Evolutionary conservation across 2,113 vertebrate genomes (phyloP).

Genomic region (Toxotes chatareus): DNA sequence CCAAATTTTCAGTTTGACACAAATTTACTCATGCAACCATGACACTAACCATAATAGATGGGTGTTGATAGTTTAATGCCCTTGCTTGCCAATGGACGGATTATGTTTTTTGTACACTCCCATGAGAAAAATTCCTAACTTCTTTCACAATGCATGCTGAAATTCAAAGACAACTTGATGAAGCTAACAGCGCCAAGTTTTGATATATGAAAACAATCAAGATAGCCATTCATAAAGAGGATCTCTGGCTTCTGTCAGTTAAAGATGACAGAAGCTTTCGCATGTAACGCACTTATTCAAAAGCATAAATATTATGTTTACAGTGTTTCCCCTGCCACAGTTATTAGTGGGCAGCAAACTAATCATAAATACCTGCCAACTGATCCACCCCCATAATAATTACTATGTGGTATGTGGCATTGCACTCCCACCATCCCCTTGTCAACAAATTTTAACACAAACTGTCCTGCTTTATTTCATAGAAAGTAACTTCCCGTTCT

Average conservation of each 20-base stretch:
- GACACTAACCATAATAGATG: constrained; percentile 72
- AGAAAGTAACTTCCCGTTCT: constrained; percentile 77
- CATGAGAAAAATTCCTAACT: constrained; percentile 67
- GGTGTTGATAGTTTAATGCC: constrained; percentile 68
- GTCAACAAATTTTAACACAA: constrained; percentile 69
- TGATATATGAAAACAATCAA: constrained; percentile 33
- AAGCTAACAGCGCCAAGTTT: constrained; percentile 16
- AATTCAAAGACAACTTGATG: constrained; percentile 31
- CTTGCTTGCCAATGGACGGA: constrained; percentile 43
- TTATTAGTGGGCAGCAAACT: constrained; percentile 50
- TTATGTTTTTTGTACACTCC: constrained; percentile 66
- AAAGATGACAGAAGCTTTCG: constrained; percentile 1
- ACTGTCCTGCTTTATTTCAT: constrained; percentile 70
- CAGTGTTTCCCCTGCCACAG: constrained; percentile 29
- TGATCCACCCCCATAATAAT: constrained; percentile 59
- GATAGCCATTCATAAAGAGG: constrained; percentile 9
- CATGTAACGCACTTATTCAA: constrained; percentile 18
- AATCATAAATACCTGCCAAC: constrained; percentile 66
- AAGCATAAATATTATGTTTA: constrained; percentile 53
- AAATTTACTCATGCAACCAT: constrained; percentile 33
- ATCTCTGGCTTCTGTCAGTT: constrained; percentile 18
- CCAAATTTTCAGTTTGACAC: constrained; percentile 52
- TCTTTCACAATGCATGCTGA: constrained; percentile 64
- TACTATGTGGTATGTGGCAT: constrained; percentile 38
- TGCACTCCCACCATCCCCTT: constrained; percentile 4